Conservation (phyloP, 2,797 vertebrate genomes). For the Macrochelys suwanniensis region DNA sequence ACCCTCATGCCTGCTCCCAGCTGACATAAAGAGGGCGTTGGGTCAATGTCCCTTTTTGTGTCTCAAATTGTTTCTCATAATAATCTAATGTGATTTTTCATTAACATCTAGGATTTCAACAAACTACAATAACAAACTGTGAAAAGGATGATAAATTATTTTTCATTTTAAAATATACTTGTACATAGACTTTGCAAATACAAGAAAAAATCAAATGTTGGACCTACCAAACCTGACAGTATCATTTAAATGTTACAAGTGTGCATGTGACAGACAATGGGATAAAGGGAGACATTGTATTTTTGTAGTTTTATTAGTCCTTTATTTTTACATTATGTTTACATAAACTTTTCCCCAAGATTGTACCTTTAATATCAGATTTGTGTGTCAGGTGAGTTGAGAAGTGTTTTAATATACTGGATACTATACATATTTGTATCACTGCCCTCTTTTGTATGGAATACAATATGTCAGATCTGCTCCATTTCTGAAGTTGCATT, state of each 20-base stretch:
- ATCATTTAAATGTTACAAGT: background rate
- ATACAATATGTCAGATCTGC: background rate
- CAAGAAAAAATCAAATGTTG: background rate
- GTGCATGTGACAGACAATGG: background rate
- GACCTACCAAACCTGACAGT: background rate
- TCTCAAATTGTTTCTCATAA: conserved; percentile 6
- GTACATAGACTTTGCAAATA: background rate
- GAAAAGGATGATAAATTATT: background rate
- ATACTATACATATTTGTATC: background rate
- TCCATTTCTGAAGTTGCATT: background rate
- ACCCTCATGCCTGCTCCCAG: no score
- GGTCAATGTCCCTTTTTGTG: background rate
- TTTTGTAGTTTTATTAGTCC: background rate
- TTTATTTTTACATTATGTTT: background rate
- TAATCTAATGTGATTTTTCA: background rate
- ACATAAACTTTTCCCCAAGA: background rate
- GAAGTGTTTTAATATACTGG: background rate
- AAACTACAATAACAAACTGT: conserved; percentile 1
- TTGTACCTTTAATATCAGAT: background rate
- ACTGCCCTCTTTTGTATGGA: background rate
- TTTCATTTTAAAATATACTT: background rate
- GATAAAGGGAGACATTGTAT: background rate
- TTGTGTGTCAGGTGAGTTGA: background rate
- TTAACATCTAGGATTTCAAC: conserved; percentile 5
- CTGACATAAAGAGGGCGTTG: no score